Percentiles rank a stretch among this genome's conserved stretches.
Evolutionary conservation across 2,888 invertebrate species (phyloP).

Genomic region (Desoria tigrina): DNA sequence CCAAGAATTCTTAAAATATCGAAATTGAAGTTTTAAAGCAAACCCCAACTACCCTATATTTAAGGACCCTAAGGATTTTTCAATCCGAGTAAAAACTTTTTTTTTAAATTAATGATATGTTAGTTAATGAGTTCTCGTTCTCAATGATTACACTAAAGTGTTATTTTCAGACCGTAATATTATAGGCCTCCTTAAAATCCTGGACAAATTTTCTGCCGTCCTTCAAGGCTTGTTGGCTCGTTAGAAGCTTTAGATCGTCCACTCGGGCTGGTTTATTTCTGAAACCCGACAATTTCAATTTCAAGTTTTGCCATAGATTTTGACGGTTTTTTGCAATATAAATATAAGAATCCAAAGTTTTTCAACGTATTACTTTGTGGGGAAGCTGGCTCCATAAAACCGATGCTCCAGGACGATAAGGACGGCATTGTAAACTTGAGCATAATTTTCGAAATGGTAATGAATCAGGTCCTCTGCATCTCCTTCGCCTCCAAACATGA

Average conservation of each 20-base stretch:
- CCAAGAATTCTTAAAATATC: too few relatives aligned
- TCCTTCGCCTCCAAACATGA: slow-evolving; percentile 37
- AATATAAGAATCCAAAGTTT: too few relatives aligned
- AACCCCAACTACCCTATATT: too few relatives aligned
- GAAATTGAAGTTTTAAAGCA: too few relatives aligned
- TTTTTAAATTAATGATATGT: too few relatives aligned
- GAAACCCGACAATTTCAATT: background rate
- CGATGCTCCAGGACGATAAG: slow-evolving; percentile 28
- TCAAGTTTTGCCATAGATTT: too few relatives aligned
- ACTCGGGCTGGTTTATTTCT: background rate
- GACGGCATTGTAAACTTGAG: slow-evolving; percentile 24
- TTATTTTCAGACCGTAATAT: slow-evolving; percentile 30
- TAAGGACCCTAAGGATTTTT: too few relatives aligned
- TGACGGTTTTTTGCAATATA: too few relatives aligned
- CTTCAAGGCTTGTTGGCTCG: slow-evolving; percentile 60
- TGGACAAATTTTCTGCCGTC: slow-evolving; percentile 59
- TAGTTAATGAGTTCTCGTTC: too few relatives aligned
- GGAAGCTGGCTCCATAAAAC: slow-evolving; percentile 35
- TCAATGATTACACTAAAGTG: too few relatives aligned
- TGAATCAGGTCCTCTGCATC: slow-evolving; percentile 28
- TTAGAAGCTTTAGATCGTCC: slow-evolving; percentile 55
- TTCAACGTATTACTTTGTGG: slow-evolving; percentile 28
- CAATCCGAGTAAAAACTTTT: too few relatives aligned
- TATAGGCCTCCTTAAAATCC: slow-evolving; percentile 54
- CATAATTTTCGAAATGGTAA: slow-evolving; percentile 31